Conservation (phyloP, 2,888 invertebrate species). For the Hyposoter dolosus region DNA sequence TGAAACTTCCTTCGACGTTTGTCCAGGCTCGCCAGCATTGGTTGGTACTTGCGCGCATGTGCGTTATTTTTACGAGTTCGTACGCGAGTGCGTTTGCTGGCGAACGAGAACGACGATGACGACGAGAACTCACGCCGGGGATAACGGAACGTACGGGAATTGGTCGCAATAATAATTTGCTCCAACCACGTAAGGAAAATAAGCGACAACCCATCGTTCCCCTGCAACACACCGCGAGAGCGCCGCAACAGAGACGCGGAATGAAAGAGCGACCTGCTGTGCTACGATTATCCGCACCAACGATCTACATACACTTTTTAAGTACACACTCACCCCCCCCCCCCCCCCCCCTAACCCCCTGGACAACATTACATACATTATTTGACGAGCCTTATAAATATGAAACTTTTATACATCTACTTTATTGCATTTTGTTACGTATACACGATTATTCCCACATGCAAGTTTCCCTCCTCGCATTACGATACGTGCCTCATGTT, state of each 20-base stretch:
- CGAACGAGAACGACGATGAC: conserved; percentile 57
- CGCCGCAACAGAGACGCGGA: background rate
- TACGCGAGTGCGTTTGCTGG: background rate
- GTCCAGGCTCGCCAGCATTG: background rate
- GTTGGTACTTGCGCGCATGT: background rate
- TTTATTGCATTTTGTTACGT: conserved; percentile 59
- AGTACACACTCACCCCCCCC: conserved; percentile 6
- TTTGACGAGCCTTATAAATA: conserved; percentile 57
- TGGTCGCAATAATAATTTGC: conserved; percentile 69
- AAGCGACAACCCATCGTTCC: conserved; percentile 15
- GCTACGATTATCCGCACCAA: conserved; percentile 58
- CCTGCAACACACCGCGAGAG: background rate
- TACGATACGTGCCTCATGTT: background rate
- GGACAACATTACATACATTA: conserved; percentile 39
- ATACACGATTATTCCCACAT: conserved; percentile 14
- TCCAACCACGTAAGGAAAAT: conserved; percentile 55
- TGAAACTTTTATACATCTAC: conserved; percentile 52
- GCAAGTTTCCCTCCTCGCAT: background rate
- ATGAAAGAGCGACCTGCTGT: conserved; percentile 1
- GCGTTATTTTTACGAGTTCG: background rate
- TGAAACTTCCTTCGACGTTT: background rate
- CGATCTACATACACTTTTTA: conserved; percentile 58
- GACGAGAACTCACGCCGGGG: conserved; percentile 52
- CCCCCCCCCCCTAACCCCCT: background rate
- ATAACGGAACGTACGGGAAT: conserved; percentile 66